A percentile compares a stretch with the other conserved stretches of the same genome.
Conservation (phyloP, 2,888 invertebrate species). For the Polydrusus tereticollis region DNA sequence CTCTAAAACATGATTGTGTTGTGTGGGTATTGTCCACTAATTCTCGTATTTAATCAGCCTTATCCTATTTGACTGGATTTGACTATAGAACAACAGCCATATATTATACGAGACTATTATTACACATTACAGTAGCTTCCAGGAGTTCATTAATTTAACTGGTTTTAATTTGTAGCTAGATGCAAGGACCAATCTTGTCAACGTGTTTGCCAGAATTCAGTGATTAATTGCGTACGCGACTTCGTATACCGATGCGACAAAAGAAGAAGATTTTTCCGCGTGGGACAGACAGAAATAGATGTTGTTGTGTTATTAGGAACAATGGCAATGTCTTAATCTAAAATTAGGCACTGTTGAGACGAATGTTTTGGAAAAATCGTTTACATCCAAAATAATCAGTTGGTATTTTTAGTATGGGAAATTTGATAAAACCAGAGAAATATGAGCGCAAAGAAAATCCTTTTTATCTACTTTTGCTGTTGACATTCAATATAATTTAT, state of each 20-base stretch:
- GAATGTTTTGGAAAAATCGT: background rate
- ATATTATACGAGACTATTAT: background rate
- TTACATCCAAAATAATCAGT: background rate
- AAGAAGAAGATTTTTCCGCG: constrained; percentile 39
- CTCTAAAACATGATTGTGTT: no score
- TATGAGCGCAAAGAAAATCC: no score
- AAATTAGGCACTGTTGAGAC: constrained; percentile 6
- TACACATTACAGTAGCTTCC: constrained; percentile 3
- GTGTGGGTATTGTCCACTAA: no score
- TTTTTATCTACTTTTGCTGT: no score
- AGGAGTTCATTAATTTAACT: constrained; percentile 43
- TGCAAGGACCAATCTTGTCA: constrained; percentile 39
- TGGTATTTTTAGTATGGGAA: background rate
- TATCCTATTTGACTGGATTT: no score
- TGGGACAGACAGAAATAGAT: constrained; percentile 36
- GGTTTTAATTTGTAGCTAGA: constrained; percentile 46
- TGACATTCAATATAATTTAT: no score
- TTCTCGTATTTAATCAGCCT: no score
- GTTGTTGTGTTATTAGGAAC: constrained; percentile 20
- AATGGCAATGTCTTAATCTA: constrained; percentile 37
- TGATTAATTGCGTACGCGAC: constrained; percentile 44
- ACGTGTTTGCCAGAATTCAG: constrained; percentile 40
- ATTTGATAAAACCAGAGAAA: no score
- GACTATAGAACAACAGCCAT: no score
- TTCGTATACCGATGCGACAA: constrained; percentile 28